These are phyloP conservation scores for Psix sp. DNA, from an alignment of 1,140 invertebrate genomes.

Conservation along the genomic window DNA sequence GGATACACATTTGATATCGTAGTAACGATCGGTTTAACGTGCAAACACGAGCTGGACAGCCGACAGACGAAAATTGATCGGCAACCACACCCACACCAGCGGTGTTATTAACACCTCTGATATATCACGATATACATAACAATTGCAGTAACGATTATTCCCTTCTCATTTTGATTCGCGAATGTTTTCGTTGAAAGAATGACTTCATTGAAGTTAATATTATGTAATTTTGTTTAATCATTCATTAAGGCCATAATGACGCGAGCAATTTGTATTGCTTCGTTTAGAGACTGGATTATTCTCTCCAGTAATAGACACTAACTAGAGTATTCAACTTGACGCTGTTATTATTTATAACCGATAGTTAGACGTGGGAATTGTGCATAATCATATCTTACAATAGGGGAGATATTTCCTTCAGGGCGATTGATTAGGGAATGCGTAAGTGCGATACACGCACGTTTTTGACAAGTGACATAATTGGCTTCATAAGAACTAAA, in stretches of 20 bases:
- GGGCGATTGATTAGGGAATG: conserved; percentile 34
- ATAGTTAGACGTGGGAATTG: conserved; percentile 2
- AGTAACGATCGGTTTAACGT: conserved; percentile 62
- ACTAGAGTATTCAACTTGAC: conserved; percentile 10
- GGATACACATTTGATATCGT: conserved; percentile 66
- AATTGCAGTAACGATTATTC: conserved; percentile 19
- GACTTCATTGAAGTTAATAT: no score
- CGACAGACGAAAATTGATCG: conserved; percentile 52
- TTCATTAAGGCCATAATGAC: no score
- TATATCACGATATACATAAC: conserved; percentile 30
- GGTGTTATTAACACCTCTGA: conserved; percentile 51
- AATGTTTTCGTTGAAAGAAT: no score
- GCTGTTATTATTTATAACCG: conserved; percentile 32
- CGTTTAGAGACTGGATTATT: no score
- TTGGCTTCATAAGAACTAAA: conserved; percentile 72
- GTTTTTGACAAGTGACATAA: conserved; percentile 66
- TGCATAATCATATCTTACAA: not conserved
- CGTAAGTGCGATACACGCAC: conserved; percentile 62
- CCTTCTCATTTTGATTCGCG: not conserved
- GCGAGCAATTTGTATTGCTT: no score
- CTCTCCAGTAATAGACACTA: no score
- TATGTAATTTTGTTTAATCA: no score
- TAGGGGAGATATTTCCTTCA: conserved; percentile 10
- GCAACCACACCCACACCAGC: conserved; percentile 36
- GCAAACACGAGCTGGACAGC: conserved; percentile 60